These are phyloP conservation scores for Solea senegalensis DNA, from an alignment of 2,113 vertebrate species.

Conservation along the genomic window DNA sequence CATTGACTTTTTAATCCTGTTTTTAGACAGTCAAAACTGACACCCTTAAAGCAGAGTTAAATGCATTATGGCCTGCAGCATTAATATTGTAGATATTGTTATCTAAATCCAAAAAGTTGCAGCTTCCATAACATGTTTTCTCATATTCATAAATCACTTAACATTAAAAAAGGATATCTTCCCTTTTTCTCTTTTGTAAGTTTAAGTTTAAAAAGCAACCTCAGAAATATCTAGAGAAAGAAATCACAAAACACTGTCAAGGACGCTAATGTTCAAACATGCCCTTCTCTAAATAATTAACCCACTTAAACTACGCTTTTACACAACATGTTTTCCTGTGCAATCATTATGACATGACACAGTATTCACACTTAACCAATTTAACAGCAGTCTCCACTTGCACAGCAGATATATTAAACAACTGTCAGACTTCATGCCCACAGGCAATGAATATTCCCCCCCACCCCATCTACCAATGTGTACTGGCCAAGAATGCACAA, in stretches of 20 bases:
- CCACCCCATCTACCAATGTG: neutral
- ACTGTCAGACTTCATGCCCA: neutral
- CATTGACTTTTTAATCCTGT: neutral
- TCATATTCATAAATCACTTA: neutral
- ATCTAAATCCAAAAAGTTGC: neutral
- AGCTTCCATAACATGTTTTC: neutral
- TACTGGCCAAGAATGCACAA: neutral
- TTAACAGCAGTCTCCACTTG: neutral
- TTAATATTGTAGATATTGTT: neutral
- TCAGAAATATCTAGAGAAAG: neutral
- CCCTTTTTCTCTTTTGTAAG: neutral
- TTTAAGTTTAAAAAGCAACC: neutral
- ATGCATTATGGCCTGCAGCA: neutral
- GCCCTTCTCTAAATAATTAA: neutral
- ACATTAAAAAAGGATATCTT: neutral
- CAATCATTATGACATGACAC: neutral
- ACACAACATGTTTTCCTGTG: neutral
- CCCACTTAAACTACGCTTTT: constrained; percentile 5
- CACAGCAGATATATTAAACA: neutral
- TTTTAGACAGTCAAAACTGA: neutral
- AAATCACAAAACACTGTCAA: constrained; percentile 10
- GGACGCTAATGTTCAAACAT: constrained; percentile 35
- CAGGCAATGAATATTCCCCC: neutral
- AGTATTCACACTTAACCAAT: neutral
- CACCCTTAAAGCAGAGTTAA: neutral